Conservation (phyloP, 2,797 vertebrate species). For the Babyrousa celebensis region DNA sequence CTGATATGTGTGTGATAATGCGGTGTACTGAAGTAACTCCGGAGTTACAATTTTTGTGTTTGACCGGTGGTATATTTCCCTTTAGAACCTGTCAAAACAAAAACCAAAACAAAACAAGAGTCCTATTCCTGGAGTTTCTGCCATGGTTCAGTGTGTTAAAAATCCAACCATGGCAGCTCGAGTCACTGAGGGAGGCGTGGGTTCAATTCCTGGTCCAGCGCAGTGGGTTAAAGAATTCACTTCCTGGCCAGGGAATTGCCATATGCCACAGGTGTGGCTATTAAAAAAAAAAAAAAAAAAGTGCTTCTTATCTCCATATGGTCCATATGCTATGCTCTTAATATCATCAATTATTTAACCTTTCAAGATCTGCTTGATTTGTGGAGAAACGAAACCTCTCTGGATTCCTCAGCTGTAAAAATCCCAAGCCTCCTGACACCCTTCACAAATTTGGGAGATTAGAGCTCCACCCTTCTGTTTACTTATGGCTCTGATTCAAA, state of each 20-base stretch:
- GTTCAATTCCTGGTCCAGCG: too few relatives aligned
- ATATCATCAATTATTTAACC: neutral
- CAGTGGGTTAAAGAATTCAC: too few relatives aligned
- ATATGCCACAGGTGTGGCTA: too few relatives aligned
- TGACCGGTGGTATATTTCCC: neutral
- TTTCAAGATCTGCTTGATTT: neutral
- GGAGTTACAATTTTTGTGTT: neutral
- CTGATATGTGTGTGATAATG: neutral
- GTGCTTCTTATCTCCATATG: neutral
- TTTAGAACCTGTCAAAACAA: neutral
- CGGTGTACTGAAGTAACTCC: neutral
- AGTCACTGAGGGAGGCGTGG: too few relatives aligned
- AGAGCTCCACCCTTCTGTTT: neutral
- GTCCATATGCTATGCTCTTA: neutral
- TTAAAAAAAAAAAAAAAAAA: too few relatives aligned
- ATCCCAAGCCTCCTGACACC: neutral
- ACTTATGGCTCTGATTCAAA: constrained; percentile 29
- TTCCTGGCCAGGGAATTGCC: too few relatives aligned
- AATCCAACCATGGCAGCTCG: too few relatives aligned
- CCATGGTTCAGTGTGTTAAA: too few relatives aligned
- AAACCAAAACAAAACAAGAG: neutral
- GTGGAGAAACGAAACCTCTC: neutral
- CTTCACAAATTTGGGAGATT: neutral
- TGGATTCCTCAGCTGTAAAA: neutral
- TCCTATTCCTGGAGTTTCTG: too few relatives aligned